These are phyloP conservation scores for Sterrhoptilus dennistouni DNA, from an alignment of 2,113 vertebrate species.

Conservation along the genomic window DNA sequence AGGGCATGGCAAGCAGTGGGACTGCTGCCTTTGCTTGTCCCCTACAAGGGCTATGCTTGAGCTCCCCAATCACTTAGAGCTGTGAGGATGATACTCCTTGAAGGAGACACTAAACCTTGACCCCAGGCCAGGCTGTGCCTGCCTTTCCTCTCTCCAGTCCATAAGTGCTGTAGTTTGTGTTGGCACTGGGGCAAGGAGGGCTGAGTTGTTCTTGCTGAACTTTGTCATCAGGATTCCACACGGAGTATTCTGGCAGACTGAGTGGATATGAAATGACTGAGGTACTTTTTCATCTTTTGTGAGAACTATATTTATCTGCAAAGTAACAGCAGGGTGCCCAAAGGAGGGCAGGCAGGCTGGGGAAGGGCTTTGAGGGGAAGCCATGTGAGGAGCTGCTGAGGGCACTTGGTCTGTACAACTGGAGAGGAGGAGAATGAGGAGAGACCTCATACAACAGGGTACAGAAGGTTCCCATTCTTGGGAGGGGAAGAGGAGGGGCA, in stretches of 20 bases:
- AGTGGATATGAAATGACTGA: neutral
- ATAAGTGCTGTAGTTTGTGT: neutral
- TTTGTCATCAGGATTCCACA: neutral
- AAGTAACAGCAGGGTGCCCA: neutral
- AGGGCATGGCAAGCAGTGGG: neutral
- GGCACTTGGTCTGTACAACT: neutral
- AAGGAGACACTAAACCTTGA: neutral
- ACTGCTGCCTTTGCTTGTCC: accelerated
- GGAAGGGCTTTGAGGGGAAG: neutral
- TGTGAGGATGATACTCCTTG: neutral
- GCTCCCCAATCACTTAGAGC: neutral
- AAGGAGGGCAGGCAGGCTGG: neutral
- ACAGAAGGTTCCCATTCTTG: neutral
- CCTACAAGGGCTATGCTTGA: neutral
- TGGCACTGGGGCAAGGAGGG: neutral
- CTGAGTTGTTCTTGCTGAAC: neutral
- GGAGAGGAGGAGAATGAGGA: neutral
- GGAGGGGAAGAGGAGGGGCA: neutral
- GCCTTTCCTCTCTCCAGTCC: neutral
- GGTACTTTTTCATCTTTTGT: neutral
- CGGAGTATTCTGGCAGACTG: neutral
- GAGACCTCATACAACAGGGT: neutral
- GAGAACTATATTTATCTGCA: neutral
- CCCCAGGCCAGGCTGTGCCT: neutral
- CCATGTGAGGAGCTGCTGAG: neutral